These are phyloP conservation scores for Nemotelus nigrinus DNA, from an alignment of 2,888 invertebrate species.

Conservation along the genomic window DNA sequence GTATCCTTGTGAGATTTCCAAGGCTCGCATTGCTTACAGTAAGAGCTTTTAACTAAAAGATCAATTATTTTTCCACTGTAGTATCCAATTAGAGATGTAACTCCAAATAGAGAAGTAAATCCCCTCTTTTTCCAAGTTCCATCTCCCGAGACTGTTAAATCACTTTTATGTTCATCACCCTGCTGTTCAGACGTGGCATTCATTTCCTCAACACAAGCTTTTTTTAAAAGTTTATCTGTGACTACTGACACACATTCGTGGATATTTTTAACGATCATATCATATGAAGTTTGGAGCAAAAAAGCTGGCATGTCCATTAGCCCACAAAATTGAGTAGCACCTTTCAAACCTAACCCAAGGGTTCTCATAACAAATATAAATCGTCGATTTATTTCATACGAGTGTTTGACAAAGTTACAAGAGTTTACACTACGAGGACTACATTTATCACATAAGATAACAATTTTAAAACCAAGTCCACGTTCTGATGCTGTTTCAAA, in stretches of 20 bases:
- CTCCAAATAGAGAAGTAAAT: no score
- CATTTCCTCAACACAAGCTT: constrained; percentile 51
- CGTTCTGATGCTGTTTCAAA: no score
- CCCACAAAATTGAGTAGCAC: constrained; percentile 53
- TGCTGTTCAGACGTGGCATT: constrained; percentile 50
- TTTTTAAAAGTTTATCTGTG: constrained; percentile 50
- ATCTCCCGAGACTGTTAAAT: no score
- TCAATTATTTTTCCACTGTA: no score
- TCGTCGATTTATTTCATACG: constrained; percentile 54
- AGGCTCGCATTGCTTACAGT: no score
- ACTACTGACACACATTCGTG: constrained; percentile 49
- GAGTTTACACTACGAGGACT: constrained; percentile 4
- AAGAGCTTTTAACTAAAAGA: no score
- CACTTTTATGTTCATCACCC: no score
- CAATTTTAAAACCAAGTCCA: no score
- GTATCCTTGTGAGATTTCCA: no score
- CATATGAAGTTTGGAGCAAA: constrained; percentile 48
- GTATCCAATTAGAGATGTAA: no score
- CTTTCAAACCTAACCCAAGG: constrained; percentile 53
- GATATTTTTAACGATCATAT: constrained; percentile 51
- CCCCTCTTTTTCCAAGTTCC: no score
- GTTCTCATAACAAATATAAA: constrained; percentile 55
- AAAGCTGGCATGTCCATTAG: constrained; percentile 47
- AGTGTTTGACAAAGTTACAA: constrained; percentile 46
- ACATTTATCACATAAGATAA: no score